phyloP scores from a whole-genome alignment of 2,113 vertebrate species.

The Sialia sialis region DNA sequence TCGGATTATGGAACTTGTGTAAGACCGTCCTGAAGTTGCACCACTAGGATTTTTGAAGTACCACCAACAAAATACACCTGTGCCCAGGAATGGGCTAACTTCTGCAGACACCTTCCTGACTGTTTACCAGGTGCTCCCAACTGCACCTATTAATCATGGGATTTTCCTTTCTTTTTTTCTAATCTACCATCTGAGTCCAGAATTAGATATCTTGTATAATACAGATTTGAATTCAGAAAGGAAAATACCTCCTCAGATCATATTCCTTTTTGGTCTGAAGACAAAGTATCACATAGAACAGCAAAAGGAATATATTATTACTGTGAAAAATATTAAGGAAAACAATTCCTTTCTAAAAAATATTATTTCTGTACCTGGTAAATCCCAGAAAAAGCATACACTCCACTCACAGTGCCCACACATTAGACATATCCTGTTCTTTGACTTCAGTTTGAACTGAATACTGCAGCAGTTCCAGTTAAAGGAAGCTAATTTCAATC shows the following conservation, averaged over 20 bases:
- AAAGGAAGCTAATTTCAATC: not conserved
- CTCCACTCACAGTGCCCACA: not conserved
- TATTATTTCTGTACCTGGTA: not conserved
- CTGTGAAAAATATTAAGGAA: not conserved
- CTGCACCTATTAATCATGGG: not conserved
- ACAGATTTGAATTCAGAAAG: not conserved
- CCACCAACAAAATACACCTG: not conserved
- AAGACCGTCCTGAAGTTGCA: not conserved
- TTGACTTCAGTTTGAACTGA: not conserved
- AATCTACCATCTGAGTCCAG: not conserved
- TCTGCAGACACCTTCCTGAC: not conserved
- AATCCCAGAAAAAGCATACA: not conserved
- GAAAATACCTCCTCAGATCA: not conserved
- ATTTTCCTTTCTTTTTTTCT: not conserved
- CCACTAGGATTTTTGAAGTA: not conserved
- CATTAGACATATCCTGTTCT: not conserved
- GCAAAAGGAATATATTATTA: not conserved
- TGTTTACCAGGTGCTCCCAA: not conserved
- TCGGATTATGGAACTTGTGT: not conserved
- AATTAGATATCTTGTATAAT: not conserved
- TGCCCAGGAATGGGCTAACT: not conserved
- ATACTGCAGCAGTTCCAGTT: not conserved
- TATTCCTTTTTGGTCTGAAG: not conserved
- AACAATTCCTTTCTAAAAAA: not conserved
- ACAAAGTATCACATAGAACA: not conserved